Evolutionary conservation across 2,888 invertebrate genomes (phyloP), one percentile per base, ranked within the genome.

Genomic region (Tyria jacobaeae): DNA sequence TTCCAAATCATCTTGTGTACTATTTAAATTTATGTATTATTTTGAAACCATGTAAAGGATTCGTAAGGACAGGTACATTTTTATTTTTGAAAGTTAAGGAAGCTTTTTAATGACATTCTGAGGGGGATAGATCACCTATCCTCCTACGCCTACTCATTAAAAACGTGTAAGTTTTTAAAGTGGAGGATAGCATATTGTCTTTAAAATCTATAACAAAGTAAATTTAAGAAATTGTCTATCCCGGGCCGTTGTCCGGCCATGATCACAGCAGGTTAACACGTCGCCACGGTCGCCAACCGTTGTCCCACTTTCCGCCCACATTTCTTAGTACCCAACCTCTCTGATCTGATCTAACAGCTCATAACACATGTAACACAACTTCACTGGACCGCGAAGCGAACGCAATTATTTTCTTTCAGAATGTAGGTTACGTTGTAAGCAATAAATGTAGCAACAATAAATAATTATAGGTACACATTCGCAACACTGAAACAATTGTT

Each of bases 331-430:
- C 68, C 65, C 73, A 72, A 70, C 50, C 58, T 71, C 73, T 80
- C 75, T 68, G 79, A 80, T 83, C 85, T 86, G 82, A 86, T 86
- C 86, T 85, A 87, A 87, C 81, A 81, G 71, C 80, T 84, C 82
- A 84, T 88, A 88, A 89, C 83, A 83, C 73, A 80, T 85, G 89
- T 87, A 88, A 89, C 84, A 80, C 64, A 82, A 84, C 79, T 77
- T 70, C 78, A 73, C 73, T 83, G 76, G 81, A 80, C 75, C 85
- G 81, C 72, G 78, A 69, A 78, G 78, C 68, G 65, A 62, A 73
- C 76, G 75, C 78, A 81, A 83, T 84, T 81, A 83, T 81, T 81
- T 82, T 79, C 76, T 71, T 68, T 71, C 66, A 75, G 70, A 79
- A 85, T 84, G 70, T 88, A 84, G 89, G 88, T 89, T 88, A 85